Percentiles rank a stretch among this genome's conserved stretches.
Evolutionary conservation across 2,113 vertebrate species (phyloP).

Genomic region (Rafetus swinhoei): DNA sequence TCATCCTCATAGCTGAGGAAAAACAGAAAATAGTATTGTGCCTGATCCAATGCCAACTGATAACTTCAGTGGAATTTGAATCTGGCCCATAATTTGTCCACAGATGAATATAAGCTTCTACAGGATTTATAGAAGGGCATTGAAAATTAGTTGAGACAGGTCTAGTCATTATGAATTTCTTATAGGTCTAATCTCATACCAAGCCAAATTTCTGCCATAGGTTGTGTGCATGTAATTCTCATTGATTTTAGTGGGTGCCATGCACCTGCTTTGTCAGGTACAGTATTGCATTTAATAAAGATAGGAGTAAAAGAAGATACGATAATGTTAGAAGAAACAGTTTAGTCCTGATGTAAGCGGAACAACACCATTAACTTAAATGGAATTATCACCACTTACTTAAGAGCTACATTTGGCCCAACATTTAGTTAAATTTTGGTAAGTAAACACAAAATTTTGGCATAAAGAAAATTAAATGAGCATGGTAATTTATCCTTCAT

Average conservation of each 20-base stretch:
- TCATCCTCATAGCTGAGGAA: background rate
- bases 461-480: background rate
- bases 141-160: conserved; percentile 19
- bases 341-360: background rate
- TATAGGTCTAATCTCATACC: background rate
- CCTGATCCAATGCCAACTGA: background rate
- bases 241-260: background rate
- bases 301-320: background rate
- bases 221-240: background rate
- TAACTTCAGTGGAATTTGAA: background rate
- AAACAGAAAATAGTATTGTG: background rate
- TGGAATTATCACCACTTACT: background rate
- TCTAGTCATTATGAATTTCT: background rate
- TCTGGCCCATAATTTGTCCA: background rate
- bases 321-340: conserved; percentile 10
- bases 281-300: background rate
- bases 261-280: background rate
- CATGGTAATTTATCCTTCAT: background rate
- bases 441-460: background rate
- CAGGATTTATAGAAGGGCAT: background rate
- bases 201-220: background rate
- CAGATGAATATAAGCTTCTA: background rate
- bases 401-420: background rate
- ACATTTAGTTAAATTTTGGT: background rate
- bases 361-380: background rate